A percentile compares a stretch with the other conserved stretches of the same genome.
These are phyloP conservation scores for Dipodomys ordii DNA, from an alignment of 2,113 vertebrate species.

Conservation along the genomic window DNA sequence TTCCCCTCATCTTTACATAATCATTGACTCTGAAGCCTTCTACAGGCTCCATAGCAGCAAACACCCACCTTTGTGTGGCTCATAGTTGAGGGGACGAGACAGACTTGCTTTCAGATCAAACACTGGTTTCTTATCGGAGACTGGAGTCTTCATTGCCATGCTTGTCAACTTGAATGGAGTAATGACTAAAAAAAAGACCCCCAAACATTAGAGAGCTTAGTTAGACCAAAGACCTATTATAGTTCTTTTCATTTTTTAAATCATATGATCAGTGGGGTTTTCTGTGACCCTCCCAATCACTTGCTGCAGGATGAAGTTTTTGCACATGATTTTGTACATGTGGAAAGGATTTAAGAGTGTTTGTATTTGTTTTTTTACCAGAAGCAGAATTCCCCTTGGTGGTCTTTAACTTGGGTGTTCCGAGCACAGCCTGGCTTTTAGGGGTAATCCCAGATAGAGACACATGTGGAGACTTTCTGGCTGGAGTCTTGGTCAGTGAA, in stretches of 20 bases:
- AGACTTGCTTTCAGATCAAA: constrained; percentile 98
- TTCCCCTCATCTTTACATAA: not conserved
- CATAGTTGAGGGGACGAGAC: constrained; percentile 92
- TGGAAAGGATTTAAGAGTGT: constrained; percentile 19
- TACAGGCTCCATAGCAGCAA: not conserved
- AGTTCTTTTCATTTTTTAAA: not conserved
- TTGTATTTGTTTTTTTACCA: constrained; percentile 59
- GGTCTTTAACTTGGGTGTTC: constrained; percentile 59
- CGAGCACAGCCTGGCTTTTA: constrained; percentile 47
- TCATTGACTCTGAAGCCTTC: not conserved
- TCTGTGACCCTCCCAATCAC: too few relatives aligned
- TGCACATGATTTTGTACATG: constrained; percentile 29
- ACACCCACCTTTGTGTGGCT: constrained; percentile 91
- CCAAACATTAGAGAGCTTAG: not conserved
- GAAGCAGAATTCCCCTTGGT: constrained; percentile 54
- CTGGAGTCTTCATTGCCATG: constrained; percentile 82
- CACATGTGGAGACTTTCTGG: constrained; percentile 89
- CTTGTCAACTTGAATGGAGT: constrained; percentile 89
- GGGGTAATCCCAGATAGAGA: constrained; percentile 77
- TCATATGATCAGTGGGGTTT: not conserved
- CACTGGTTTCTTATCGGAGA: constrained; percentile 87
- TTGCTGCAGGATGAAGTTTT: not conserved
- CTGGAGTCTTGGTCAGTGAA: constrained; percentile 94
- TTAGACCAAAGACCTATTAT: constrained; percentile 9
- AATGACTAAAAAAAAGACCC: constrained; percentile 80